Evolutionary conservation across 2,113 vertebrate species (phyloP).

Genomic region (Psilopogon haemacephalus): DNA sequence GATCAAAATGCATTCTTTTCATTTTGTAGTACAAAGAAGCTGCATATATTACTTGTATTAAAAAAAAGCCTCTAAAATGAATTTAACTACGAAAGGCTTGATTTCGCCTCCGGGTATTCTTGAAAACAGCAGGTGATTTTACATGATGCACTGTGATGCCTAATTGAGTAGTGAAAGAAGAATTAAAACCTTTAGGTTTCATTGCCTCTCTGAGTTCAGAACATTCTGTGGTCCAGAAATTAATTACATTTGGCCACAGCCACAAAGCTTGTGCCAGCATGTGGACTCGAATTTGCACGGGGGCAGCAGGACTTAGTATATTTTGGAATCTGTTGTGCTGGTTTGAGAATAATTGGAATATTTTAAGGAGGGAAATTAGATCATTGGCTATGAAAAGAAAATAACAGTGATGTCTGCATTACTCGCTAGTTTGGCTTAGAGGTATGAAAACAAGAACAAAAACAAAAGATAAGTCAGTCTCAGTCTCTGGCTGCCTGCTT

Average conservation of each 20-base stretch:
- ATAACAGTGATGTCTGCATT: no score
- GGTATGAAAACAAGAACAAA: no score
- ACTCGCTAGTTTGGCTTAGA: no score
- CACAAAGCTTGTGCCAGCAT: neutral
- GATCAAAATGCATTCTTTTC: slow-evolving; percentile 47
- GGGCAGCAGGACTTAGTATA: neutral
- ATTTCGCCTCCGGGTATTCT: slow-evolving; percentile 39
- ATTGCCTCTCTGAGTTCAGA: neutral
- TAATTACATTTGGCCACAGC: neutral
- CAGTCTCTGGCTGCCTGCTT: no score
- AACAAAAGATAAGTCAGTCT: no score
- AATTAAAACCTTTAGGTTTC: slow-evolving; percentile 9
- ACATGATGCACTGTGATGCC: slow-evolving; percentile 17
- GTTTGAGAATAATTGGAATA: no score
- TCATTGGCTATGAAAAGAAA: no score
- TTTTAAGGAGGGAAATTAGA: no score
- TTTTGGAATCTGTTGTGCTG: neutral
- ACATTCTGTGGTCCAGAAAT: neutral
- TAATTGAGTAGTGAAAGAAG: neutral
- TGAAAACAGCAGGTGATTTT: slow-evolving; percentile 40
- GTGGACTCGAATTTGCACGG: neutral
- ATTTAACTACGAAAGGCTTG: slow-evolving; percentile 56
- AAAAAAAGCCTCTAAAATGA: slow-evolving; percentile 53
- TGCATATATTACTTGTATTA: slow-evolving; percentile 45
- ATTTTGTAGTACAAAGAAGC: slow-evolving; percentile 50